These are phyloP conservation scores for Holothuria glaberrima DNA, from an alignment of 35 echinoderm and acorn worm species.

Conservation along the genomic window DNA sequence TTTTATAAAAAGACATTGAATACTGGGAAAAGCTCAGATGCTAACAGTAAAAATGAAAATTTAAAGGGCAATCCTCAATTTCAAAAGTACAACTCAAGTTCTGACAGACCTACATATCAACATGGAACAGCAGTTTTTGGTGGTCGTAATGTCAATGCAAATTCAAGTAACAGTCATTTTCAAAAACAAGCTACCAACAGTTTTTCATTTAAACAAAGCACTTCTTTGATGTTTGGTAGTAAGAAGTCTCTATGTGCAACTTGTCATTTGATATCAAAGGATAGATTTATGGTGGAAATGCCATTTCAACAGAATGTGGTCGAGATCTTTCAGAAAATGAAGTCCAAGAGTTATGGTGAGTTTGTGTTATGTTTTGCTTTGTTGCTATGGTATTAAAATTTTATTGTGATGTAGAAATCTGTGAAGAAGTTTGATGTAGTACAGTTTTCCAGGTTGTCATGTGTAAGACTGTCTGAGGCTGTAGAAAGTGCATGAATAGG, in stretches of 20 bases:
- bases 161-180: not conserved
- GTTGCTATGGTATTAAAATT: not conserved
- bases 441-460: no score
- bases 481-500: no score
- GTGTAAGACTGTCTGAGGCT: no score
- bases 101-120: no score
- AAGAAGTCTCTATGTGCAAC: not conserved
- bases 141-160: not conserved
- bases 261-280: not conserved
- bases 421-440: no score
- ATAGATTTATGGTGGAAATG: constrained; percentile 25
- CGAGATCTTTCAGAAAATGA: constrained; percentile 17
- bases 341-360: constrained; percentile 38
- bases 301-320: constrained; percentile 23
- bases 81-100: no score
- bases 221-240: constrained; percentile 1
- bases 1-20: constrained; percentile 42
- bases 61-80: no score
- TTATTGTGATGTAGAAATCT: not conserved
- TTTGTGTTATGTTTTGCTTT: not conserved
- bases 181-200: not conserved
- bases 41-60: no score
- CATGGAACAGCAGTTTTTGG: no score
- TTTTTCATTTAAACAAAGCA: not conserved
- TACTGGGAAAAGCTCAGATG: no score